Base-by-base conservation (phyloP, 2,888 invertebrate species). In the Archips xylosteana region DNA sequence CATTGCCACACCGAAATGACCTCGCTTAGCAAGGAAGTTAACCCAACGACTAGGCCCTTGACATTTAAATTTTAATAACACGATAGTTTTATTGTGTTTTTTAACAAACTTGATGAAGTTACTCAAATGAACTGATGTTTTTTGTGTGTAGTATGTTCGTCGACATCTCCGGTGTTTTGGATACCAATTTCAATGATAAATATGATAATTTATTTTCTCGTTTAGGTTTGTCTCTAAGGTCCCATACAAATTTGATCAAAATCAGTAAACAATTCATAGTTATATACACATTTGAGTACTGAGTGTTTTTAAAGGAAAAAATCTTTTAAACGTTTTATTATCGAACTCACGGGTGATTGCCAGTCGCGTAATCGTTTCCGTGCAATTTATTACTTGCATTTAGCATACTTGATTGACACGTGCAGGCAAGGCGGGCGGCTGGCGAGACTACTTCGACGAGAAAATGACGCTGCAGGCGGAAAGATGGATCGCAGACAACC, bases 391-490 rank as follows among this genome's bases (percentile, higher is more conserved):
- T 51, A 2, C 1, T n/a, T 6, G n/a, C 10, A 10, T 42, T 42
- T 64, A 47, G 36, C 36, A 51, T 51, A 51, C 34, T 51, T 34
- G 12, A 36, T 45, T 64, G n/a, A 49, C 34, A 36, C 47, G 34
- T 71, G 2, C 82, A 90, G 97, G 97, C 45, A 95, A 95, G 81
- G 94, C 90, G 1, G 95, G 97, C 2, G 96, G 96, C 6, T 97
- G 97, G 97, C 95, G 95, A 66, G 95, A 96, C 66, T 95, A 96
- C 82, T 97, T 97, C 82, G 96, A 96, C 63, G 95, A 95, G 5
- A 96, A 96, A 78, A 95, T 97, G 84, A 95, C 95, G 64, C 85
- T 89, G 63, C 92, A 95, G 79, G 97, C 97, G 3, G 96, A 98
- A 75, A 85, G 92, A 70, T 97, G 97, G 97, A 96, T 97, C 61